Percentiles rank a stretch among this genome's conserved stretches.
Evolutionary conservation across 2,797 vertebrate genomes (phyloP).

Genomic region (Acipenser transmontanus): DNA sequence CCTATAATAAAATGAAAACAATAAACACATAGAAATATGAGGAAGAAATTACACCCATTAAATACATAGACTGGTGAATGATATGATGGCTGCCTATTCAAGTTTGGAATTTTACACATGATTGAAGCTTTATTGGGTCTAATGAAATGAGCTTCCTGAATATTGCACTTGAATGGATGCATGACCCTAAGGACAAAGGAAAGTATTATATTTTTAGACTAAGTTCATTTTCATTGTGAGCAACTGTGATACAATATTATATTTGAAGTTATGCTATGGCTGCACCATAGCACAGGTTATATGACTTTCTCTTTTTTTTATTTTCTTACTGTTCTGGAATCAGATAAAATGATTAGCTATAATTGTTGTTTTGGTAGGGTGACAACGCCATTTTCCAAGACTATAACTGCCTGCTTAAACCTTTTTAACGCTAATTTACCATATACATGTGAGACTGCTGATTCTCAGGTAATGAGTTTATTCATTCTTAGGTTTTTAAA

Average conservation of each 20-base stretch:
- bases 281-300: constrained; percentile 20
- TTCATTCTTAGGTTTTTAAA: no score
- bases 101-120: constrained; percentile 89
- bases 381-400: no score
- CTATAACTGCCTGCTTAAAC: no score
- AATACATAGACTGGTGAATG: constrained; percentile 74
- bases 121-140: constrained; percentile 89
- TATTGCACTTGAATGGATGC: constrained; percentile 75
- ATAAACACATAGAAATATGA: constrained; percentile 72
- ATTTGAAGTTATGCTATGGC: constrained; percentile 37
- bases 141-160: constrained; percentile 91
- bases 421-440: no score
- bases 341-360: no score
- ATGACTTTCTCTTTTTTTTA: no score
- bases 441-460: no score
- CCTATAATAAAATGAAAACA: constrained; percentile 67
- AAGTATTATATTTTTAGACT: constrained; percentile 80
- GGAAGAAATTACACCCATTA: constrained; percentile 85
- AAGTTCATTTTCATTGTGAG: constrained; percentile 78
- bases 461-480: no score
- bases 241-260: constrained; percentile 59
- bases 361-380: no score
- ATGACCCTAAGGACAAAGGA: constrained; percentile 81
- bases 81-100: constrained; percentile 83
- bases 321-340: no score